These are phyloP conservation scores for Gymnothorax javanicus DNA, from an alignment of 2,797 vertebrate genomes.

Conservation along the genomic window DNA sequence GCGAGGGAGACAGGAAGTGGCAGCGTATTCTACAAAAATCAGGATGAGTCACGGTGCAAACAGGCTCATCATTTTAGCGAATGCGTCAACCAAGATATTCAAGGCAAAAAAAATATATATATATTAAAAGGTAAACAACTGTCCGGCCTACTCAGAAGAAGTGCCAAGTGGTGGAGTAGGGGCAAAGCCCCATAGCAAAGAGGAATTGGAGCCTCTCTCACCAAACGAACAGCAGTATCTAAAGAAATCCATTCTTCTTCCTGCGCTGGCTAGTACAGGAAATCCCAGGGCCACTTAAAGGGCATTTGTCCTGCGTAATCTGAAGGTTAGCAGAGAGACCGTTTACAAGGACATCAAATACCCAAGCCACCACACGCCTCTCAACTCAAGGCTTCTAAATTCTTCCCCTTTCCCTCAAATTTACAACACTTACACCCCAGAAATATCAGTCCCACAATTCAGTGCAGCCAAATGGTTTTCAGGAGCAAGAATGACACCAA, in stretches of 20 bases:
- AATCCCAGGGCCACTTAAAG: not conserved
- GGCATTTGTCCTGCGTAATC: not conserved
- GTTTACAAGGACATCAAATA: not conserved
- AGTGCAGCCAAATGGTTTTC: slow-evolving; percentile 22
- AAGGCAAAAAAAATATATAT: not conserved
- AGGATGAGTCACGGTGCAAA: not conserved
- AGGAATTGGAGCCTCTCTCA: not conserved
- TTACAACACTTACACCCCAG: slow-evolving; percentile 2
- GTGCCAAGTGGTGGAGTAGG: not conserved
- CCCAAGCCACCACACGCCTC: not conserved
- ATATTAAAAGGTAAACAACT: not conserved
- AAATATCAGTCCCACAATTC: slow-evolving; percentile 26
- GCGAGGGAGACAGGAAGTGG: not conserved
- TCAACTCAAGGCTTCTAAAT: not conserved
- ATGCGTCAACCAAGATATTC: not conserved
- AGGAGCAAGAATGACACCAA: slow-evolving; percentile 36
- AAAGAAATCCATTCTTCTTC: not conserved
- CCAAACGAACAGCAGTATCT: not conserved
- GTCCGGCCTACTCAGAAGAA: not conserved
- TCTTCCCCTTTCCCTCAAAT: too few relatives aligned
- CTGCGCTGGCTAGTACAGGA: not conserved
- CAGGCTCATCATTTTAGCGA: not conserved
- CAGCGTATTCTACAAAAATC: not conserved
- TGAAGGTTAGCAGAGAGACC: not conserved
- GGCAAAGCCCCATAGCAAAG: not conserved